Evolutionary conservation across 1,140 invertebrate species (phyloP), one percentile per base, ranked within the genome.

Genomic region (Coptotermes formosanus): DNA sequence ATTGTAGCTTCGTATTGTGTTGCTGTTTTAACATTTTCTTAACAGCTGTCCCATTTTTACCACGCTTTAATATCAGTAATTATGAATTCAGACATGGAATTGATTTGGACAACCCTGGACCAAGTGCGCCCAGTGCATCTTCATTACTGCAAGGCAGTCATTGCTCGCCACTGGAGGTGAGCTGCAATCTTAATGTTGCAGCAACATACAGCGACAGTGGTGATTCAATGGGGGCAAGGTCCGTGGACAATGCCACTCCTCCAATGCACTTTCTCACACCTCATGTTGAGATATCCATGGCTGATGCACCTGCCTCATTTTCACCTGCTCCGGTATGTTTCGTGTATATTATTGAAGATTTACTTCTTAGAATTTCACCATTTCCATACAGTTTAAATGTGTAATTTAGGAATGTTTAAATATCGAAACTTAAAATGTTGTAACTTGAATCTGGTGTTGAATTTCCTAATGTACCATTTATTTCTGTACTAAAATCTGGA

Each of bases 231-330:
- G 95, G 95, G 32, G 94, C 95, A 88, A 92, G 96, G 87, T 96
- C 95, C 0, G 93, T 95, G 30, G 96, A 96, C 89, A 96, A 96
- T 90, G 95, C 95, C 23, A 96, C 96, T 81, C 95, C 96, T 3
- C 96, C 96, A 0, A 97, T 97, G 95, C 96, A 97, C 91, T 97
- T 97, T 90, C 92, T 97, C 32, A 97, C 96, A 59, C 96, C 96
- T 23, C 96, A 97, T 88, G 96, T 97, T 43, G 96, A 97, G 92
- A 97, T 97, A 91, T 97, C 96, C 59, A 96, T 96, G 93, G 94
- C 95, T 86, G 96, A 96, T 90, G 90, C 93, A 23, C 90, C 91
- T 14, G 85, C 88, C 14, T 59, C 86, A 14, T 86, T 59, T 59
- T 86, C 86, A 25, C 48, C 86, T 30, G 86, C 86, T 55, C 85